Percentiles rank a stretch among this genome's conserved stretches.
phyloP scores from a whole-genome alignment of 2,113 vertebrate species.

The Syngnathoides biaculeatus region DNA sequence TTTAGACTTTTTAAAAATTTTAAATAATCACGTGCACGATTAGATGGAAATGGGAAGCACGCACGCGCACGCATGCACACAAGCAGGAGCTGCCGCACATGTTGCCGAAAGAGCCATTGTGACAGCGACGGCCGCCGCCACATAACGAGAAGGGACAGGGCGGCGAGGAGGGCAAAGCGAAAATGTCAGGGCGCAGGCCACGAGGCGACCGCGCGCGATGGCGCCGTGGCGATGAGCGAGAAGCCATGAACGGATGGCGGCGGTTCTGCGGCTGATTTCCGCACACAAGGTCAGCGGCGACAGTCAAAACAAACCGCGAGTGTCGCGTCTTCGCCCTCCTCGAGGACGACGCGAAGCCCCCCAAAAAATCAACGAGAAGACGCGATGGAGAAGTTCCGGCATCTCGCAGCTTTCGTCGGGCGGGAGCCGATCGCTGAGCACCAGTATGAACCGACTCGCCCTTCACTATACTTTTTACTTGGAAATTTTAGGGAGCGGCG shows the following conservation, averaged over 20 bases:
- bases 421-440: background rate
- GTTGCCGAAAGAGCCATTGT: slow-evolving; percentile 31
- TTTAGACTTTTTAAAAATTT: too few species aligned
- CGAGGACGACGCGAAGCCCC: too few species aligned
- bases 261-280: slow-evolving; percentile 5
- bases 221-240: slow-evolving; percentile 25
- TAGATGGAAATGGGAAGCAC: slow-evolving; percentile 5
- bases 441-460: too few species aligned
- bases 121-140: slow-evolving; percentile 30
- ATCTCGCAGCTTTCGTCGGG: too few species aligned
- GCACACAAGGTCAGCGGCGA: slow-evolving; percentile 47
- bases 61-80: background rate
- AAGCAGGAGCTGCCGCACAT: background rate
- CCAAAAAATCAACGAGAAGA: too few species aligned
- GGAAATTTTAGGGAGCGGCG: too few species aligned
- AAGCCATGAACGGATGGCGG: slow-evolving; percentile 17
- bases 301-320: background rate
- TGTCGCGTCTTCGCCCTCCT: slow-evolving; percentile 32
- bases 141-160: slow-evolving; percentile 46
- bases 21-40: slow-evolving; percentile 10
- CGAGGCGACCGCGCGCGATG: slow-evolving; percentile 1
- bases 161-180: slow-evolving; percentile 46
- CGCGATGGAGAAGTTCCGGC: background rate
- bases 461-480: too few species aligned
- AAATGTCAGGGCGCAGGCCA: slow-evolving; percentile 51